phyloP scores from a whole-genome alignment of 2,797 vertebrate species.

The Kryptopterus vitreolus region DNA sequence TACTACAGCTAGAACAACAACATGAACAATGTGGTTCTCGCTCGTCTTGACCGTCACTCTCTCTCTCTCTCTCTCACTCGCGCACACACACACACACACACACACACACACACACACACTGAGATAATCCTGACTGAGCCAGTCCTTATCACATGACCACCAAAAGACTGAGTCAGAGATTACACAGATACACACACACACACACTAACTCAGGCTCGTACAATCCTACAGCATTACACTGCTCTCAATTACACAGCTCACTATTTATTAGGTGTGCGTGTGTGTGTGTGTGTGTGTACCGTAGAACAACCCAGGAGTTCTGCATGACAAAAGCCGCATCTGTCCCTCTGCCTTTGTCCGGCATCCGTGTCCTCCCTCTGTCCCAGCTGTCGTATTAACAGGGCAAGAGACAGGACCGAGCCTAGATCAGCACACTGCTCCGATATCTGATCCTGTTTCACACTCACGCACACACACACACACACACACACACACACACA shows the following conservation, averaged over 20 bases:
- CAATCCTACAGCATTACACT: constrained; percentile 17
- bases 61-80: constrained; percentile 41
- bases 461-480: constrained; percentile 37
- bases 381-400: constrained; percentile 78
- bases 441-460: constrained; percentile 96
- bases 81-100: constrained; percentile 40
- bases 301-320: constrained; percentile 66
- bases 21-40: constrained; percentile 75
- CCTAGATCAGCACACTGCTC: constrained; percentile 63
- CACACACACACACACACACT: constrained; percentile 44
- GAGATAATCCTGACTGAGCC: constrained; percentile 11
- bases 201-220: constrained; percentile 4
- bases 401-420: constrained; percentile 85
- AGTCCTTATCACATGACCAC: constrained; percentile 36
- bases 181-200: constrained; percentile 12
- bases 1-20: constrained; percentile 90
- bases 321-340: constrained; percentile 99
- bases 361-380: constrained; percentile 76
- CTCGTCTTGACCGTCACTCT: constrained; percentile 71
- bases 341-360: constrained; percentile 87
- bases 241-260: constrained; percentile 4
- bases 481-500: constrained; percentile 51
- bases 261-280: constrained; percentile 29
- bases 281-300: constrained; percentile 39
- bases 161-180: constrained; percentile 34